Conservation (phyloP, 2,888 invertebrate genomes). For the Parapristionchus giblindavisi region DNA sequence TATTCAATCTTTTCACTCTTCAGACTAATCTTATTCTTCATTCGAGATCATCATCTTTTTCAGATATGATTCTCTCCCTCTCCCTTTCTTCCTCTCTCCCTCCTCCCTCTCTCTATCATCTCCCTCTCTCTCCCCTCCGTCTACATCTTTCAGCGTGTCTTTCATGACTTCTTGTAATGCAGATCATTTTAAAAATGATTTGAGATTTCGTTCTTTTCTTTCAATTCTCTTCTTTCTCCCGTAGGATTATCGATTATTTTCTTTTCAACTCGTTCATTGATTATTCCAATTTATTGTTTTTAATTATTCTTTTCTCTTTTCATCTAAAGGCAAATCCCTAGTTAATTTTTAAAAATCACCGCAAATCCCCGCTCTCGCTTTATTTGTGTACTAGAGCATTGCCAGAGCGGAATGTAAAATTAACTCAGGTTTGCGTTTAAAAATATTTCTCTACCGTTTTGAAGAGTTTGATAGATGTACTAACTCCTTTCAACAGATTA, state of each 20-base stretch:
- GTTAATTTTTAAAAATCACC: neutral
- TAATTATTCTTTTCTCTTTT: constrained; percentile 6
- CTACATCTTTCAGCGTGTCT: too few species aligned
- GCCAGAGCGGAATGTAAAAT: too few species aligned
- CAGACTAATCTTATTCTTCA: constrained; percentile 14
- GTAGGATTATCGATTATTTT: neutral
- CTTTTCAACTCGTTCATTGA: neutral
- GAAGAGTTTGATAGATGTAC: too few species aligned
- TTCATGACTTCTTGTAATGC: too few species aligned
- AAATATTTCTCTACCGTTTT: too few species aligned
- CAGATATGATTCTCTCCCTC: neutral
- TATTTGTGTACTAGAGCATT: too few species aligned
- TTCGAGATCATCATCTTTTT: neutral
- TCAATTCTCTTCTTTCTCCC: neutral
- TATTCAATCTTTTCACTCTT: too few species aligned
- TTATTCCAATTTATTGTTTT: neutral
- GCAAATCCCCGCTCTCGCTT: neutral
- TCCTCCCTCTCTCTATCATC: neutral
- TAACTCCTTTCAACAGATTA: neutral
- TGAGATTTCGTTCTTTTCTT: too few species aligned
- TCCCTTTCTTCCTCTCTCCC: neutral
- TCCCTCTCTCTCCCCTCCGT: constrained; percentile 14
- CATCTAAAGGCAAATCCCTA: neutral
- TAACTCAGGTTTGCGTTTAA: too few species aligned
- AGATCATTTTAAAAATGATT: too few species aligned